Percentiles rank a stretch among this genome's conserved stretches.
phyloP scores from a whole-genome alignment of 2,888 invertebrate species.

The Phaedon cochleariae region DNA sequence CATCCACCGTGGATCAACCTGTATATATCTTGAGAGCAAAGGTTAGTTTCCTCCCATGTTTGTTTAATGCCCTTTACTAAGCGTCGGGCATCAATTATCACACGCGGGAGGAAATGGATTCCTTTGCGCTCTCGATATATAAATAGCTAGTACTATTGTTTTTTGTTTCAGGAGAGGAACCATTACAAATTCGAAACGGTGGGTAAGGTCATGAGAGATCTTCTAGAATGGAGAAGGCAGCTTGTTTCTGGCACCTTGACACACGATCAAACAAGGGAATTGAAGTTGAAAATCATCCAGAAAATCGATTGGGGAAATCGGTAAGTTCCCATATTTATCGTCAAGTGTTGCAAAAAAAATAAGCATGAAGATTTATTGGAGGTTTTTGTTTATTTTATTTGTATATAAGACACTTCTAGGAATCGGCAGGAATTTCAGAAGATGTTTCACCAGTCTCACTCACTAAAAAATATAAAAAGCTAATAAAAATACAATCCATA shows the following conservation, averaged over 20 bases:
- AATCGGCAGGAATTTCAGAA: neutral
- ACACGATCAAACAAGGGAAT: constrained; percentile 87
- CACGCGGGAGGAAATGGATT: too few species aligned
- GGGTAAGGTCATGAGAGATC: constrained; percentile 88
- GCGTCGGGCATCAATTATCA: too few species aligned
- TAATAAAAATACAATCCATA: constrained; percentile 10
- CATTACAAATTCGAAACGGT: constrained; percentile 86
- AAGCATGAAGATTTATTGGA: neutral
- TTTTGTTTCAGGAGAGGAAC: constrained; percentile 74
- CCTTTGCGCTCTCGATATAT: too few species aligned
- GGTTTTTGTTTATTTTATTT: neutral
- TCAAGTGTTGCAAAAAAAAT: neutral
- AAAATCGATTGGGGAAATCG: constrained; percentile 97
- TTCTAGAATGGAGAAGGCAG: constrained; percentile 85
- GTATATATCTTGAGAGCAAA: too few species aligned
- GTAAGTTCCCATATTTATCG: constrained; percentile 69
- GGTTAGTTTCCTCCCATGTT: too few species aligned
- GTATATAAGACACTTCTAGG: constrained; percentile 1
- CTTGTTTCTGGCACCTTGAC: constrained; percentile 89
- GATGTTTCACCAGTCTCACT: constrained; percentile 27
- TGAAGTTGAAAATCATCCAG: constrained; percentile 85
- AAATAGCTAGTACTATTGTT: constrained; percentile 7
- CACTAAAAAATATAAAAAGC: constrained; percentile 15
- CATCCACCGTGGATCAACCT: too few species aligned
- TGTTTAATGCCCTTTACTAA: too few species aligned